These are phyloP conservation scores for Cyrtorhinus lividipennis DNA, from an alignment of 1,140 invertebrate species.

Conservation along the genomic window DNA sequence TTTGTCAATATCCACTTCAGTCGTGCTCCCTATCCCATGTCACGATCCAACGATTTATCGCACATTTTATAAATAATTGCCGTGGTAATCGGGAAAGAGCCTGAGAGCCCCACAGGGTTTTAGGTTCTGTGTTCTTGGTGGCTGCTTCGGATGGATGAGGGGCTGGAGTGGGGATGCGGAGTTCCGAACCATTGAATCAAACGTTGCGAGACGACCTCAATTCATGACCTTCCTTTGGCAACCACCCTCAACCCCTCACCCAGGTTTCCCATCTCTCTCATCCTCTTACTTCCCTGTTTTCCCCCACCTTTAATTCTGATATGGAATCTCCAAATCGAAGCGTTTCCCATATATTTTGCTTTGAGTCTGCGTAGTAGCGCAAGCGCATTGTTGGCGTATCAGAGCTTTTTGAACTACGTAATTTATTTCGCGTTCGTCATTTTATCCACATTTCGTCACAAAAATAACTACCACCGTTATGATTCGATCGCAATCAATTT, in stretches of 20 bases:
- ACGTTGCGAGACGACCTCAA: conserved; percentile 5
- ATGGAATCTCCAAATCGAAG: too few relatives aligned
- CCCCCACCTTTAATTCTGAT: neutral
- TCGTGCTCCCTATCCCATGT: neutral
- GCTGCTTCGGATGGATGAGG: neutral
- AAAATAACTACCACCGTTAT: too few relatives aligned
- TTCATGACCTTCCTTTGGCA: conserved; percentile 22
- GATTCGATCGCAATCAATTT: too few relatives aligned
- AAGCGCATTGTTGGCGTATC: too few relatives aligned
- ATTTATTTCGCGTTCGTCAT: too few relatives aligned
- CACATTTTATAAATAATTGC: conserved; percentile 9
- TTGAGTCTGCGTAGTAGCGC: too few relatives aligned
- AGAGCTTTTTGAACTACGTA: too few relatives aligned
- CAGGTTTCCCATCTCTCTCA: conserved; percentile 9
- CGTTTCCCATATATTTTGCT: too few relatives aligned
- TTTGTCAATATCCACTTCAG: neutral
- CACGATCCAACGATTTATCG: neutral
- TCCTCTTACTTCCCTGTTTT: conserved; percentile 13
- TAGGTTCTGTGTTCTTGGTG: neutral
- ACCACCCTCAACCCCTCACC: conserved; percentile 16
- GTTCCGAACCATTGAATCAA: conserved; percentile 8
- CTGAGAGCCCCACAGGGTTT: neutral
- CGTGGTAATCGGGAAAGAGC: neutral
- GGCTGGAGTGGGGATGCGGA: neutral
- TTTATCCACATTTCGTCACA: too few relatives aligned